These are phyloP conservation scores for Xylota sylvarum DNA, from an alignment of 2,888 invertebrate species.

Conservation along the genomic window DNA sequence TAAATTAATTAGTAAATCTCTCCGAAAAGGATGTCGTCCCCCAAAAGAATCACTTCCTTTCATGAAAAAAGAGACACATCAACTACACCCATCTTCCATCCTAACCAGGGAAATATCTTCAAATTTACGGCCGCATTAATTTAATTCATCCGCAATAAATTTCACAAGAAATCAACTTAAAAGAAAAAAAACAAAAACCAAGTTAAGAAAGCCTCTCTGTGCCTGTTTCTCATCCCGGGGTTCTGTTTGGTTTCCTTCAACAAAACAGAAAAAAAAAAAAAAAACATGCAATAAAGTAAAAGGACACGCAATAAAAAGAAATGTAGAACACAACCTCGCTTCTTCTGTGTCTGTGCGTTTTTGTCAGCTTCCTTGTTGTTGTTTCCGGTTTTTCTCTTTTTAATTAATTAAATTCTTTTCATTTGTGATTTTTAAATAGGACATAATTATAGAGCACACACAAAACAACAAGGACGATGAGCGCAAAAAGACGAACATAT, in stretches of 20 bases:
- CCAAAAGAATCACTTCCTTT: conserved; percentile 26
- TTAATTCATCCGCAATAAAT: conserved; percentile 72
- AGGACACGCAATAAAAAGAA: conserved; percentile 64
- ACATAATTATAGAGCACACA: conserved; percentile 54
- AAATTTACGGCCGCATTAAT: conserved; percentile 72
- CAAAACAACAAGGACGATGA: conserved; percentile 43
- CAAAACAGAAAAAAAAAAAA: background rate
- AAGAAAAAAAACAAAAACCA: background rate
- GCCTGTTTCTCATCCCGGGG: conserved; percentile 12
- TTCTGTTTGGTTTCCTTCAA: background rate
- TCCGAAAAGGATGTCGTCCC: conserved; percentile 29
- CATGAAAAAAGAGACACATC: conserved; percentile 47
- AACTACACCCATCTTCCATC: conserved; percentile 38
- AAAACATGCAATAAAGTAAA: conserved; percentile 24
- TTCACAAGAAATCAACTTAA: conserved; percentile 72
- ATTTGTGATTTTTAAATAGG: conserved; percentile 75
- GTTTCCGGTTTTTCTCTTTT: conserved; percentile 60
- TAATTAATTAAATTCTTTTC: conserved; percentile 76
- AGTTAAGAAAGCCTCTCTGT: conserved; percentile 13
- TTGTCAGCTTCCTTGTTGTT: conserved; percentile 32
- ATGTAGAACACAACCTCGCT: conserved; percentile 49
- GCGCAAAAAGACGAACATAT: conserved; percentile 46
- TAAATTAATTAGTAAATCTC: conserved; percentile 65
- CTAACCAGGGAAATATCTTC: conserved; percentile 42
- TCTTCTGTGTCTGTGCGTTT: conserved; percentile 15